These are phyloP conservation scores for Phymanthus crucifer DNA, from an alignment of 92 coral and sea anemone species.

Conservation along the genomic window DNA sequence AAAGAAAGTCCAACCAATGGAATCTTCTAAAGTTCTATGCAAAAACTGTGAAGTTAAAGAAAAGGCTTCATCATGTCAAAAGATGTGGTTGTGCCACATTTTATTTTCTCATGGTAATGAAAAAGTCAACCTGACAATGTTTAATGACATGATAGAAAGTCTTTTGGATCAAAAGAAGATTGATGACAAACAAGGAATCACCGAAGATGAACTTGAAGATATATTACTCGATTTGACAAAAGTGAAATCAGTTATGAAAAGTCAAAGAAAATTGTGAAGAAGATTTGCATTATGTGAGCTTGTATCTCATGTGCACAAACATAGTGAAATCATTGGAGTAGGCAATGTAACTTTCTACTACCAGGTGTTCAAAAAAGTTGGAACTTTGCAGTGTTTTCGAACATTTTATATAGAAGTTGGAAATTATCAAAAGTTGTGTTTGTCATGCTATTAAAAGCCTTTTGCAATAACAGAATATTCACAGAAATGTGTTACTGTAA, in stretches of 20 bases:
- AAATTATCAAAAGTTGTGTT: no score
- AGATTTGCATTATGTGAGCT: no score
- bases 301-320: no score
- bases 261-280: not conserved
- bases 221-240: not conserved
- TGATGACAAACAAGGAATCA: not conserved
- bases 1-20: slow-evolving; percentile 22
- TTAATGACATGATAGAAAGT: slow-evolving; percentile 11
- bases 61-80: slow-evolving; percentile 13
- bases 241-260: not conserved
- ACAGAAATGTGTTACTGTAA: no score
- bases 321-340: no score
- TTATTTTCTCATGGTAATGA: slow-evolving; percentile 3
- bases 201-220: not conserved
- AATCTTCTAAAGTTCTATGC: not conserved
- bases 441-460: no score
- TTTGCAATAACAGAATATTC: no score
- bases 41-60: slow-evolving; percentile 22
- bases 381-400: no score
- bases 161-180: not conserved
- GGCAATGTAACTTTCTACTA: no score
- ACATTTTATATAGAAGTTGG: no score
- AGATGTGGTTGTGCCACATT: slow-evolving; percentile 1
- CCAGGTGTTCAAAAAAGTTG: no score
- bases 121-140: slow-evolving; percentile 12